Evolutionary conservation across 2,888 invertebrate genomes (phyloP), one percentile per base, ranked within the genome.

Genomic region (Hirtodrosophila duncani): DNA sequence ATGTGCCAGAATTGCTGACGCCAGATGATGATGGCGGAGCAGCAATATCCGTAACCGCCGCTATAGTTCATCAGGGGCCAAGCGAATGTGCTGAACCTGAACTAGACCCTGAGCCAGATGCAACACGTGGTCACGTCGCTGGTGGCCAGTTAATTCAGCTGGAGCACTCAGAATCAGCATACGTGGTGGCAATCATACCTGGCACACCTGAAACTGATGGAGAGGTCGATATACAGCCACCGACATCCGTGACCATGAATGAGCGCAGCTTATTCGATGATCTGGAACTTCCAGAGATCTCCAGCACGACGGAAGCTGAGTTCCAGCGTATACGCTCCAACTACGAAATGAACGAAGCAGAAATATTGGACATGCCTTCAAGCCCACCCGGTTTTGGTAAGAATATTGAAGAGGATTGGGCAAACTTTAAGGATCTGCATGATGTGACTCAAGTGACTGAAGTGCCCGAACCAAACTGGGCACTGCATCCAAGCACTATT

Each of bases 391-490:
- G 81, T 2, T 84, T 77, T 44, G 82, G 83, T 3, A 83, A 82
- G 42, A 67, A 55, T 44, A 84, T 84, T 31, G 81, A 83, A 5
- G 83, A 85, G 18, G 83, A 84, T 46, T 81, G 78, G 66, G 71
- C 69, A 3, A 80, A 70, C 58, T 83, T 83, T 49, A 75, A 79
- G 31, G 66, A 79, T 7, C 46, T 83, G 16, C 61, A 70, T 6
- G 45, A 27, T 7, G 63, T 68, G 0, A n/a, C 34, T 1, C 37
- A 30, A 3, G 11, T 53, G 0, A n/a, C 34, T 1, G 38, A 30
- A 3, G 11, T 53, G 9, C 56, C 67, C 0, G 56, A 44, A 10
- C 57, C 60, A 3, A 80, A 65, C 42, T 72, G 72, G 74, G 30
- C 38, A 1, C 26, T 29, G 1, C 67, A 67, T 48, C 67, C 59